Conservation (phyloP, 1,140 invertebrate species). For the Lordiphosa clarofinis region DNA sequence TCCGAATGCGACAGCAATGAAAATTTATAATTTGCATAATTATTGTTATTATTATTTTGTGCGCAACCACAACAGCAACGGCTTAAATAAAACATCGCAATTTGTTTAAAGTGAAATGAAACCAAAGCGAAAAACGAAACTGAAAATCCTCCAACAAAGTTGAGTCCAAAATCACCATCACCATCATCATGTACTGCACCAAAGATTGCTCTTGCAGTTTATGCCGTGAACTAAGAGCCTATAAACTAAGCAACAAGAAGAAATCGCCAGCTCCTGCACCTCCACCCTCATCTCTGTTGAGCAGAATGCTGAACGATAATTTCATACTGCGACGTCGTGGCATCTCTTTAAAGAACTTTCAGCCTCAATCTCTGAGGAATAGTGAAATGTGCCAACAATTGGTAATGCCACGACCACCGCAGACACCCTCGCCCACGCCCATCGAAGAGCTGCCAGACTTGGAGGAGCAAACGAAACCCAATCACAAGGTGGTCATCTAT, state of each 20-base stretch:
- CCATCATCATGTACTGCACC: conserved; percentile 78
- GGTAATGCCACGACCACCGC: conserved; percentile 48
- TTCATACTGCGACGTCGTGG: conserved; percentile 79
- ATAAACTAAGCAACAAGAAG: conserved; percentile 64
- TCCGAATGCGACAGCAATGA: conserved; percentile 44
- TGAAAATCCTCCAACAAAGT: conserved; percentile 4
- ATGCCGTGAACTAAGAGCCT: conserved; percentile 80
- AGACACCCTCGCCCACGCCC: conserved; percentile 68
- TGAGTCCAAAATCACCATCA: conserved; percentile 10
- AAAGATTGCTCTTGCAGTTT: conserved; percentile 81
- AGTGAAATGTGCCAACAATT: conserved; percentile 70
- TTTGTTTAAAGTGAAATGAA: conserved; percentile 48
- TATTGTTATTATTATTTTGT: conserved; percentile 62
- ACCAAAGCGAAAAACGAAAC: conserved; percentile 39
- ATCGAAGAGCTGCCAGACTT: conserved; percentile 64
- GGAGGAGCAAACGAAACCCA: conserved; percentile 43
- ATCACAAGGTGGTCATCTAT: conserved; percentile 86
- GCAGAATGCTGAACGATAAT: conserved; percentile 78
- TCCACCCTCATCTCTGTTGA: conserved; percentile 49
- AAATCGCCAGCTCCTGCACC: conserved; percentile 2
- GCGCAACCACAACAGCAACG: conserved; percentile 15
- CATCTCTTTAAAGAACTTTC: conserved; percentile 70
- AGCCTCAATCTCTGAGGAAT: conserved; percentile 71
- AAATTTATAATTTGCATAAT: conserved; percentile 74
- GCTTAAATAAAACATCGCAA: conserved; percentile 10